Evolutionary conservation across 2,113 vertebrate species (phyloP), one percentile per base, ranked within the genome.

Genomic region (Gymnorhina tibicen): DNA sequence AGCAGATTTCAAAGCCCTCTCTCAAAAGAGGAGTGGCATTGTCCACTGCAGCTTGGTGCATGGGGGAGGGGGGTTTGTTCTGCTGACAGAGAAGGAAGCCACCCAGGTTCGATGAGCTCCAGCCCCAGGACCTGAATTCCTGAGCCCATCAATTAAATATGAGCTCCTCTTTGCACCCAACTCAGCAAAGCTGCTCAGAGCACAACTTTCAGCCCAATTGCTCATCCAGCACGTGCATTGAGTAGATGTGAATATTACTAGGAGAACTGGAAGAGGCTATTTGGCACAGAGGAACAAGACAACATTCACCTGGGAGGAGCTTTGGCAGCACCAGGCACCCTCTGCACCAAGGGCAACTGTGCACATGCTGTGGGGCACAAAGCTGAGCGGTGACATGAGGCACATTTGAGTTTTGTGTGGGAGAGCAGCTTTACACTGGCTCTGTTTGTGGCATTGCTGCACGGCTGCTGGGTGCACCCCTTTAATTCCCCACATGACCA

Each of bases 221-320:
- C 53, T 87, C 2, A 1, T n/a, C 37, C 58, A 74, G 44, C 52
- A 50, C 4, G 6, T 0, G 0, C 7, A 1, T 0, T 37, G 39
- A 42, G 21, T 32, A 78, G 41, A 22, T 77, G 27, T 67, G 55
- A 52, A 8, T 44, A 6, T 85, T 50, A 32, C 66, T 72, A 33
- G 41, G 58, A 72, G 17, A 56, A 42, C 7, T 59, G 30, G 52
- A 53, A 82, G 64, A 46, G 10, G 27, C 35, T 82, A 4, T 32
- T 13, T 64, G 35, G 30, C 13, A 27, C 39, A 63, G 69, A 47
- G 42, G 21, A 84, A 5, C 28, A 73, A 72, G 49, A 33, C 27
- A 39, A 0, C 0, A 2, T 58, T 58, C 10, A 13, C 14, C 5
- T 2, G 0, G 11, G 8, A 20, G 26, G 37, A 67, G 13, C 46